These are phyloP conservation scores for Halcyon badia DNA, from an alignment of 2,797 vertebrate species.

Conservation along the genomic window DNA sequence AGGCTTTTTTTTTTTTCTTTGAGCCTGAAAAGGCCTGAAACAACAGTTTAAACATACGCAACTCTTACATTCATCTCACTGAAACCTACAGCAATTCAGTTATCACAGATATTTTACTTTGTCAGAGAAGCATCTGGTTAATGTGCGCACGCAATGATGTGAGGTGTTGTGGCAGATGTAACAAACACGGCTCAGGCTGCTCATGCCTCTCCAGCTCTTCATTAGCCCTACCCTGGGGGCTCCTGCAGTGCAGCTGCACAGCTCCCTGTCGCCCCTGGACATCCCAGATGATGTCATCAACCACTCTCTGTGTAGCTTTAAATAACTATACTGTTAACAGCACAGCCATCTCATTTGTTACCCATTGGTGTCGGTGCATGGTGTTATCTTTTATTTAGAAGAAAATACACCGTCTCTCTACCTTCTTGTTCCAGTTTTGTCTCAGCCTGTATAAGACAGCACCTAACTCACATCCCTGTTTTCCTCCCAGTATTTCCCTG, in stretches of 20 bases:
- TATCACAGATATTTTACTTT: background rate
- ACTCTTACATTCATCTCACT: background rate
- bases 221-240: background rate
- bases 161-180: background rate
- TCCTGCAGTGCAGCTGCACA: background rate
- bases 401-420: background rate
- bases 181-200: background rate
- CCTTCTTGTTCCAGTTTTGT: background rate
- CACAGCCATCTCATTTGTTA: background rate
- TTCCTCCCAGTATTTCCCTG: background rate
- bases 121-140: background rate
- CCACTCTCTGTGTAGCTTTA: background rate
- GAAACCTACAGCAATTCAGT: background rate
- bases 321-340: background rate
- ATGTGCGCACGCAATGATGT: background rate
- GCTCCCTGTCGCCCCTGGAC: background rate
- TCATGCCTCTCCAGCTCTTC: background rate
- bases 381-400: background rate
- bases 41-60: background rate
- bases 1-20: background rate
- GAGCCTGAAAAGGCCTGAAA: background rate
- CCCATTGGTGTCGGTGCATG: rapidly evolving
- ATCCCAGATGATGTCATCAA: background rate
- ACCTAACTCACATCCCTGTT: background rate
- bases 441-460: background rate